Base-by-base conservation (phyloP, 2,888 invertebrate species). In the Spodoptera exigua region DNA sequence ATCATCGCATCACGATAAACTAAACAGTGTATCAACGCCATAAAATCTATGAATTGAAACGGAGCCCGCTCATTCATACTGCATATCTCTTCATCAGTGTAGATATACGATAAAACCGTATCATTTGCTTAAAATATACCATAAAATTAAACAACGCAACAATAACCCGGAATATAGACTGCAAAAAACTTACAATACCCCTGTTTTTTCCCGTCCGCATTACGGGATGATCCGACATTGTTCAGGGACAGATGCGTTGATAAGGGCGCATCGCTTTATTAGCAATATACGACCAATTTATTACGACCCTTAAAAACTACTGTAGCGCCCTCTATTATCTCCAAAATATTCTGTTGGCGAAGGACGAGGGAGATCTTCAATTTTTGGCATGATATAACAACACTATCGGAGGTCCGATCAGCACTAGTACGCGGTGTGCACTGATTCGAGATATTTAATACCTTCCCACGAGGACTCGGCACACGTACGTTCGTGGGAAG, bases 71-170 rank as follows among this genome's bases (percentile, higher is more conserved):
- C 74, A 82, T 80, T 78, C 79, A 83, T 74, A 73, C 70, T 65
- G 37, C 63, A 63, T 82, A 85, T 87, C 84, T 82, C 74, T 75
- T 66, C 77, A 89, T 87, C 85, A 70, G 57, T 91, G 83, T 74
- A 66, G 78, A 69, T 69, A 39, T 69, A 55, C 85, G 92, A 92
- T 93, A 93, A 91, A 88, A 89, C 88, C 90, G 87, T 93, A 92
- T 93, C 93, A 94, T 93, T 94, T 92, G 93, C 92, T 89, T 92
- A 93, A 93, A 93, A 92, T 91, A 89, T 89, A 89, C 91, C 88
- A 91, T 90, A 88, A 92, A 91, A 92, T 92, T 90, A 90, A 88
- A 88, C 89, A 91, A 85, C 81, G 81, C 84, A 87, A 93, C 92
- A 93, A 93, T 90, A 86, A 86, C 82, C 87, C 83, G 87, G 87